Evolutionary conservation across 2,888 invertebrate genomes (phyloP), one percentile per base, ranked within the genome.

Genomic region (Sympetrum striolatum): DNA sequence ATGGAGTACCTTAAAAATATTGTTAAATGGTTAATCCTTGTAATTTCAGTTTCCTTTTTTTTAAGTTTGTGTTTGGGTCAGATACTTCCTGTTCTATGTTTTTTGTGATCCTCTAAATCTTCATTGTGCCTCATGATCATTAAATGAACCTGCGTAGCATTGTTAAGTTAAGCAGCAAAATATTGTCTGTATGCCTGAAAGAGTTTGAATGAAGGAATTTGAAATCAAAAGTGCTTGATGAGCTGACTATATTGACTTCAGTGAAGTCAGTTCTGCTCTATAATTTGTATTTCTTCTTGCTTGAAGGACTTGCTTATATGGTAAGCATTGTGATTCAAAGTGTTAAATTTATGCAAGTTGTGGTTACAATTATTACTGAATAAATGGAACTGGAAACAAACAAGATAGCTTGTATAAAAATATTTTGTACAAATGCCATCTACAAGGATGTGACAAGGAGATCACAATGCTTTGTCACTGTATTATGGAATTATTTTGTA

Each of bases 161-260:
- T 86, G 86, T 86, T 86, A 35, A 86, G 60, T 86, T 86, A 14
- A 86, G 35, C 58, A 37, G 60, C 86, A 86, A 60, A 53, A 60
- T 22, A 31, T 86, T 39, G 15, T 60, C 31, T 58, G n/a, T 37
- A 86, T 86, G 86, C 60, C 86, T n/a, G 35, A 60, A n/a, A 60
- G 58, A 86, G 86, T 60, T 37, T 86, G 86, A 86, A 37, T 86
- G 60, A 86, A 37, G 86, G 86, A 37, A 86, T 86, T 86, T 60
- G 86, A 86, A 37, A 86, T 86, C 60, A 86, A 86, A 53, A 64
- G 37, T 86, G 86, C 86, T 86, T 86, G 86, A 60, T 86, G 86
- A 86, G 60, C 86, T 86, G 86, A 86, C 86, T 86, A 39, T 86
- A 86, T 86, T 86, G 86, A 86, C 86, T 86, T 86, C 86, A 86